These are phyloP conservation scores for Lymantria dispar DNA, from an alignment of 2,888 invertebrate species.

Conservation along the genomic window DNA sequence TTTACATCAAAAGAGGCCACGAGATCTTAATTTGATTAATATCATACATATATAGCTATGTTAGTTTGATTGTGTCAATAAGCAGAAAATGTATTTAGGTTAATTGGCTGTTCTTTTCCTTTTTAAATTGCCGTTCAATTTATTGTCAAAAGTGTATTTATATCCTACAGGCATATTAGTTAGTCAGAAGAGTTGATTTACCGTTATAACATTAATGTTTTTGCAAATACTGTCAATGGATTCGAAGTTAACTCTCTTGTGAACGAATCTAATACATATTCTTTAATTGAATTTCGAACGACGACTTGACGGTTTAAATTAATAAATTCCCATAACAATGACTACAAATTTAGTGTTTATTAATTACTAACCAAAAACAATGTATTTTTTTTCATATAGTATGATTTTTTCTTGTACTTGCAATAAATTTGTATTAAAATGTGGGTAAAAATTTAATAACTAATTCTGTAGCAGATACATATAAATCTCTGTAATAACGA, in stretches of 20 bases:
- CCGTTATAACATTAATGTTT: slow-evolving; percentile 78
- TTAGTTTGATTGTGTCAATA: slow-evolving; percentile 27
- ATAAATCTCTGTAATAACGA: too few relatives aligned
- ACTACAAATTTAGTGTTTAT: too few relatives aligned
- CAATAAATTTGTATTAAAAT: too few relatives aligned
- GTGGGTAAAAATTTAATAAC: too few relatives aligned
- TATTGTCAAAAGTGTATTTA: slow-evolving; percentile 42
- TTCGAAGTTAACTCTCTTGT: slow-evolving; percentile 65
- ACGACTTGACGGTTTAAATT: too few relatives aligned
- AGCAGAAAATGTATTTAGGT: slow-evolving; percentile 39
- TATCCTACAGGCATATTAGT: slow-evolving; percentile 35
- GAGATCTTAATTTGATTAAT: slow-evolving; percentile 48
- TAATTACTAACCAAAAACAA: too few relatives aligned
- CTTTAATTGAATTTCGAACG: slow-evolving; percentile 72
- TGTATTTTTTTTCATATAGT: too few relatives aligned
- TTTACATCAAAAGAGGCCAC: slow-evolving; percentile 38
- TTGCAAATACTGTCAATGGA: slow-evolving; percentile 73
- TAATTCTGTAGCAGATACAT: too few relatives aligned
- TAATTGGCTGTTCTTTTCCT: slow-evolving; percentile 24
- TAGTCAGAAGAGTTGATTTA: slow-evolving; percentile 52
- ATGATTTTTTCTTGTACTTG: too few relatives aligned
- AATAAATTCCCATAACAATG: too few relatives aligned
- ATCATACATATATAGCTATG: slow-evolving; percentile 36
- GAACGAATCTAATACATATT: slow-evolving; percentile 80
- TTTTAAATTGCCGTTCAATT: slow-evolving; percentile 33